These are phyloP conservation scores for Sporophila hypoxantha DNA, from an alignment of 2,113 vertebrate species.

Conservation along the genomic window DNA sequence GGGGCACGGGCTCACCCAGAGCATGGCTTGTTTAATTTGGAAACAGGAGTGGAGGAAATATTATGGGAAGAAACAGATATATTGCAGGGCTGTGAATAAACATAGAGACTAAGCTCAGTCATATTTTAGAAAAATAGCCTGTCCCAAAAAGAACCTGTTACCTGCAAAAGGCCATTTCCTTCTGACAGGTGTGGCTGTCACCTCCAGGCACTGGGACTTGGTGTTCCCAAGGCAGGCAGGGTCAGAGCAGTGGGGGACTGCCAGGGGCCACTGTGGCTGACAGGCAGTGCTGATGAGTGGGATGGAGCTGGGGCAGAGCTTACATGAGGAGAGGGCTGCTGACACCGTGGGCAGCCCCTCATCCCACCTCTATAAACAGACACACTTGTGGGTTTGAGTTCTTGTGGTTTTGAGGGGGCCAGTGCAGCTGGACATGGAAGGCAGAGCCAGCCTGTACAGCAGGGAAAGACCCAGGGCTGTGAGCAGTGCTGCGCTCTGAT, in stretches of 20 bases:
- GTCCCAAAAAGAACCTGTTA: rapidly evolving
- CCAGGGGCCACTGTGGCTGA: rapidly evolving
- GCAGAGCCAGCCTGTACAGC: not conserved
- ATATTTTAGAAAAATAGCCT: not conserved
- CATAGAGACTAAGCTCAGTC: not conserved
- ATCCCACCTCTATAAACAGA: not conserved
- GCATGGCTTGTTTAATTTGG: not conserved
- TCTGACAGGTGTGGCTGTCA: not conserved
- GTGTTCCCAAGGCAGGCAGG: not conserved
- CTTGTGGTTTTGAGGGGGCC: not conserved
- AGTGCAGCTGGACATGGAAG: rapidly evolving
- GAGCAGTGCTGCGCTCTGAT: not conserved
- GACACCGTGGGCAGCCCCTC: rapidly evolving
- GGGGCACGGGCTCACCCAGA: rapidly evolving
- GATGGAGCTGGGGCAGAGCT: not conserved
- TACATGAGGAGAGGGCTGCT: not conserved
- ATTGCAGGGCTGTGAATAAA: not conserved
- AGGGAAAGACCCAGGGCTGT: not conserved
- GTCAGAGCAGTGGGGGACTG: not conserved
- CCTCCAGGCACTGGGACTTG: not conserved
- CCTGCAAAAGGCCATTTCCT: not conserved
- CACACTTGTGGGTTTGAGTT: rapidly evolving
- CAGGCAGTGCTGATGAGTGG: rapidly evolving
- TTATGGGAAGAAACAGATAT: not conserved
- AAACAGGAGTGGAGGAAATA: not conserved